Evolutionary conservation across 1,140 invertebrate species (phyloP), one percentile per base, ranked within the genome.

Genomic region (Lepidotrigona ventralis): DNA sequence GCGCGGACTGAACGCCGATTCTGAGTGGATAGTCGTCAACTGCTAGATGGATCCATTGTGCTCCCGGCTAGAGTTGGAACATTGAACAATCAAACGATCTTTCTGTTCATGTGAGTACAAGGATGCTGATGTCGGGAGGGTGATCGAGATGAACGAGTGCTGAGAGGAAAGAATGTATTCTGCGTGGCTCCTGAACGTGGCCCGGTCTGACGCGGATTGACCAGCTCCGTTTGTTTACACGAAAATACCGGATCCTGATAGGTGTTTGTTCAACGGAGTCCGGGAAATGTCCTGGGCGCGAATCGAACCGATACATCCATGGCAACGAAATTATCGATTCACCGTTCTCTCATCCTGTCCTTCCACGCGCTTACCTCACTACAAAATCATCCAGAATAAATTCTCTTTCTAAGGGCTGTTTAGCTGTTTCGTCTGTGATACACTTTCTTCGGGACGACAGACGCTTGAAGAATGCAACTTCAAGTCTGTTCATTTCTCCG

Each of bases 31-130:
- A 84, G 69, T 72, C 85, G 83, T 69, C 70, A 23, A 66, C 77
- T 64, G 83, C 81, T 88, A 90, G 91, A 92, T 92, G 90, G 90
- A 91, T 85, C 91, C 88, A 92, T 92, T 92, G 90, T 92, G 85
- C 87, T 82, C 84, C 68, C 75, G 80, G 81, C 86, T 77, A 82
- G 86, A 90, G 90, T 92, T 92, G 89, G 90, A 90, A 89, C 90
- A 87, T 85, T 86, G 90, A 81, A 87, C 76, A 26, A 70, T 75
- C 87, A 84, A 81, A 79, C 79, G 79, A 81, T 83, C 81, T 78
- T 66, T 79, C 81, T 74, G 85, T 75, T 81, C 86, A 73, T 82
- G 80, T 85, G 79, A 83, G 84, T 74, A 33, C 75, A 80, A 88
- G 80, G 86, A 77, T 69, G 64, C 73, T 53, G 81, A 76, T 68